phyloP scores from a whole-genome alignment of 2,888 invertebrate species.

The Macropis europaea region DNA sequence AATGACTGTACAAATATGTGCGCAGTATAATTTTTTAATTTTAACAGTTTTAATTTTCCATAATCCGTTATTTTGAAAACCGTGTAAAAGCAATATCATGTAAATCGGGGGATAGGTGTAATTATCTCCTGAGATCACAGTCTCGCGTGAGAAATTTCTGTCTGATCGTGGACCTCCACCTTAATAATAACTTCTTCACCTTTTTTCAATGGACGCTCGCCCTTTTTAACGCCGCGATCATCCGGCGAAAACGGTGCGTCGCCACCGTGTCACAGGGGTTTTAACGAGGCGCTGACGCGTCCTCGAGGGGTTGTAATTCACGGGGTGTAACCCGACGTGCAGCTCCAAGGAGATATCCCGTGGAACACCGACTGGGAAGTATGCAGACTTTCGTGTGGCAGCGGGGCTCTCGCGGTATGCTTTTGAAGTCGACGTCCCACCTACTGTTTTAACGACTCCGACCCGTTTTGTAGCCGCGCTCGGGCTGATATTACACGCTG shows the following conservation, averaged over 20 bases:
- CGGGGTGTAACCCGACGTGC: constrained; percentile 34
- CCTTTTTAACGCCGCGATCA: constrained; percentile 1
- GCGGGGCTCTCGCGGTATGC: constrained; percentile 44
- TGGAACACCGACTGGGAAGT: constrained; percentile 41
- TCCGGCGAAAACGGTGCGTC: constrained; percentile 4
- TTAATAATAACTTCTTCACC: no score
- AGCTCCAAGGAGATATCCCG: constrained; percentile 14
- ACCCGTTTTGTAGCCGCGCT: constrained; percentile 29
- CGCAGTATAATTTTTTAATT: no score
- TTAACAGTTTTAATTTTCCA: no score
- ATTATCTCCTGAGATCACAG: no score
- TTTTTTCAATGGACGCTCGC: no score
- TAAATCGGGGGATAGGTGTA: no score
- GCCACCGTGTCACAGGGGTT: background rate
- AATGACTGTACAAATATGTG: no score
- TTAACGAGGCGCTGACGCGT: constrained; percentile 56
- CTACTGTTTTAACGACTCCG: constrained; percentile 34
- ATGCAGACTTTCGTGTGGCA: constrained; percentile 49
- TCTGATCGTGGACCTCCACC: no score
- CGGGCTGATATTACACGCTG: constrained; percentile 23
- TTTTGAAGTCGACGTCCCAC: constrained; percentile 52
- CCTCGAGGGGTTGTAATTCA: constrained; percentile 52
- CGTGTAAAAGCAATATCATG: no score
- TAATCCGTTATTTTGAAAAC: no score
- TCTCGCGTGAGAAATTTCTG: no score